These are phyloP conservation scores for Octopus bimaculoides DNA, from an alignment of 1,140 invertebrate genomes.

Conservation along the genomic window DNA sequence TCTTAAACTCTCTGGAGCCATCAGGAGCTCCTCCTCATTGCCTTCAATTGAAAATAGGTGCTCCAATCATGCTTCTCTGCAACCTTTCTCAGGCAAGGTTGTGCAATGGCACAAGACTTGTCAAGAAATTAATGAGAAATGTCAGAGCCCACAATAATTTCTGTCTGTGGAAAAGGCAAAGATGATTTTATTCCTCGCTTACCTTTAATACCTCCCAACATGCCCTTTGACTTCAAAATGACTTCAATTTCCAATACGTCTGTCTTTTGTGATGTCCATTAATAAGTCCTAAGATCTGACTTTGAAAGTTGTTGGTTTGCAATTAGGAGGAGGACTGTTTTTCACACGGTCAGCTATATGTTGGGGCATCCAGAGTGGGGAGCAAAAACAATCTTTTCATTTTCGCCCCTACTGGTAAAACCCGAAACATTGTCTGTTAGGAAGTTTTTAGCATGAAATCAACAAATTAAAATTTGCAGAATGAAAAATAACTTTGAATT, in stretches of 20 bases:
- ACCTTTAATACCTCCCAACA: neutral
- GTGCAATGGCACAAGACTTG: neutral
- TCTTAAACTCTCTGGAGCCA: neutral
- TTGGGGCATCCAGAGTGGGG: neutral
- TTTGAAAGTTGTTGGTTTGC: neutral
- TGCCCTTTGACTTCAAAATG: conserved; percentile 1
- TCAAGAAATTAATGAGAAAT: neutral
- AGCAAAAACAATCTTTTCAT: neutral
- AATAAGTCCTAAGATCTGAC: neutral
- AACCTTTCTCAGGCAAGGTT: neutral
- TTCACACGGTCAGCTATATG: neutral
- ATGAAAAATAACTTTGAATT: too few species aligned
- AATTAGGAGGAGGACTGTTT: neutral
- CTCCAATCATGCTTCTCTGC: neutral
- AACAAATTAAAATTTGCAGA: too few species aligned
- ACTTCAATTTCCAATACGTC: neutral
- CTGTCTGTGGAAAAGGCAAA: neutral
- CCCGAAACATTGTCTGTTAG: neutral
- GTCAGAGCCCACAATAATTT: neutral
- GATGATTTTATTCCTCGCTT: neutral
- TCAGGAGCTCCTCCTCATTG: neutral
- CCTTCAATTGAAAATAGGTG: neutral
- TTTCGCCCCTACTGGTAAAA: neutral
- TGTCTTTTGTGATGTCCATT: neutral
- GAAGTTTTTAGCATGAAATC: too few species aligned